These are phyloP conservation scores for Malaclemys terrapin DNA, from an alignment of 2,113 vertebrate species.

Conservation along the genomic window DNA sequence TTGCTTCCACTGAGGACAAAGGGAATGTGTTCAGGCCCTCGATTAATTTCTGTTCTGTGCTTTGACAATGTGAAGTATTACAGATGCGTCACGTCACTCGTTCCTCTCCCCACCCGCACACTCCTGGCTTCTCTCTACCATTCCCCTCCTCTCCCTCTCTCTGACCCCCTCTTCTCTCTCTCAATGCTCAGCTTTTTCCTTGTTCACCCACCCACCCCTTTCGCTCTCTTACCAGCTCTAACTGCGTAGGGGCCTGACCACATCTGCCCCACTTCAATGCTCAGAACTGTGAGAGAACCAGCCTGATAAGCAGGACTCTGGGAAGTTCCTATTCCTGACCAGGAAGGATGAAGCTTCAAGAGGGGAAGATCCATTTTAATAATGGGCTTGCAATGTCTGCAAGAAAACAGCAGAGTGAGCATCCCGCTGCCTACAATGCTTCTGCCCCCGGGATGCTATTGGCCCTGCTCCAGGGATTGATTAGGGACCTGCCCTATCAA, in stretches of 20 bases:
- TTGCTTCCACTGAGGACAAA: not conserved
- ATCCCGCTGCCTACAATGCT: constrained; percentile 15
- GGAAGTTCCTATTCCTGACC: not conserved
- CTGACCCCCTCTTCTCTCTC: not conserved
- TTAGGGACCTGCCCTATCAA: constrained; percentile 4
- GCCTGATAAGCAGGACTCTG: not conserved
- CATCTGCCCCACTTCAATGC: not conserved
- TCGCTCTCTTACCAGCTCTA: not conserved
- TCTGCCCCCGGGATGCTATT: not conserved
- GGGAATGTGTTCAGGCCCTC: too few relatives aligned
- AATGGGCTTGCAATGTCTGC: not conserved
- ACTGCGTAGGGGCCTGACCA: not conserved
- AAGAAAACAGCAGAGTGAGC: not conserved
- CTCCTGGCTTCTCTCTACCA: not conserved
- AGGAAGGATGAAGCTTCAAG: constrained; percentile 22
- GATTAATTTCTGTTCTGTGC: not conserved
- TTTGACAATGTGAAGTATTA: not conserved
- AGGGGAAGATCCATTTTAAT: not conserved
- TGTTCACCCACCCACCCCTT: not conserved
- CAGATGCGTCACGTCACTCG: not conserved
- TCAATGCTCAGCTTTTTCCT: too few relatives aligned
- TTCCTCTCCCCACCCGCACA: not conserved
- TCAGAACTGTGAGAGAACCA: not conserved
- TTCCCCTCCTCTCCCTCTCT: not conserved
- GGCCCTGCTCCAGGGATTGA: not conserved